Conservation (phyloP, 2,888 invertebrate species). For the Atethmia centrago region DNA sequence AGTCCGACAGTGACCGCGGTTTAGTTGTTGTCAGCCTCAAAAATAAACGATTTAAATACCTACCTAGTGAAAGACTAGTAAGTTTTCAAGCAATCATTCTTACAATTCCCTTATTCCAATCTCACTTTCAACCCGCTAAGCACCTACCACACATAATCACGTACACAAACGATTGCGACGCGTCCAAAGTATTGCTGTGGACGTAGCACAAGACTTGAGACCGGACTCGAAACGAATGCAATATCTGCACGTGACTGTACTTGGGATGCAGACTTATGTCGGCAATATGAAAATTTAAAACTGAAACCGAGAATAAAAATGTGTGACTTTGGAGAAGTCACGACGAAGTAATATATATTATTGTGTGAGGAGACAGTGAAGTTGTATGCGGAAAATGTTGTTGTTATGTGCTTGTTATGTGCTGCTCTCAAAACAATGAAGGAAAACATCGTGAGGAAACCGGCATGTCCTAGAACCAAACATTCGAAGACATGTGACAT, state of each 20-base stretch:
- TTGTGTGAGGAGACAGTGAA: conserved; percentile 8
- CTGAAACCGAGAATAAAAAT: conserved; percentile 58
- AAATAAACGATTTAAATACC: too few species aligned
- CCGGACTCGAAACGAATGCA: conserved; percentile 62
- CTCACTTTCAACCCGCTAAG: conserved; percentile 3
- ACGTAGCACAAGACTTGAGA: conserved; percentile 53
- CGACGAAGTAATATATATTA: not conserved
- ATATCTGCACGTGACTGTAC: conserved; percentile 69
- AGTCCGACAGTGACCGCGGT: too few species aligned
- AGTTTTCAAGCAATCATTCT: not conserved
- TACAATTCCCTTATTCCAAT: conserved; percentile 10
- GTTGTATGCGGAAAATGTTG: not conserved
- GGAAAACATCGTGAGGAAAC: too few species aligned
- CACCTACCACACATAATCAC: conserved; percentile 23
- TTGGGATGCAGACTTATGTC: conserved; percentile 49
- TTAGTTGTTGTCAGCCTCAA: too few species aligned
- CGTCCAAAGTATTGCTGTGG: conserved; percentile 41
- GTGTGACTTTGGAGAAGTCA: conserved; percentile 30
- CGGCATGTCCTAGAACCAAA: too few species aligned
- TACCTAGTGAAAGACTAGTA: too few species aligned
- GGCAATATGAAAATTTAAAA: conserved; percentile 56
- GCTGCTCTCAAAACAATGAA: too few species aligned
- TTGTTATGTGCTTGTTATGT: too few species aligned
- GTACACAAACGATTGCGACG: conserved; percentile 45
- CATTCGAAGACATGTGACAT: too few species aligned